Conservation (phyloP, 2,113 vertebrate genomes). For the Edolisoma coerulescens region DNA sequence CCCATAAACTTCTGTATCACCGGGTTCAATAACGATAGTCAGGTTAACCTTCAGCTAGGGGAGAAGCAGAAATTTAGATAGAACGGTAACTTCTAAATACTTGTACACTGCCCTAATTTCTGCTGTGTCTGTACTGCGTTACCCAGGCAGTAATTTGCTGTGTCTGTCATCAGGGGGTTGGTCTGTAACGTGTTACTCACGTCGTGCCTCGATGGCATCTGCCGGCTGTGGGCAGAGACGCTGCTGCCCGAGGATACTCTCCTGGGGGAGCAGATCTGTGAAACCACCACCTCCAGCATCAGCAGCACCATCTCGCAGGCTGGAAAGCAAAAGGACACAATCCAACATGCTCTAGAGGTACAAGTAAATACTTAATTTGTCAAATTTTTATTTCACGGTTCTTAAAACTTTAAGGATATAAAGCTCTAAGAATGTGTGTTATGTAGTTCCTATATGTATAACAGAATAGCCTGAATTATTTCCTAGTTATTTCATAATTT, state of each 20-base stretch:
- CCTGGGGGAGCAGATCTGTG: slow-evolving; percentile 93
- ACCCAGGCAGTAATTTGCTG: background rate
- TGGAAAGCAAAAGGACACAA: slow-evolving; percentile 91
- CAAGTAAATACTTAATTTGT: background rate
- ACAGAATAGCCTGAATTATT: background rate
- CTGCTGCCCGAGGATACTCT: slow-evolving; percentile 92
- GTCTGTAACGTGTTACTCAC: slow-evolving; percentile 95
- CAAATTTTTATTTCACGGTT: background rate
- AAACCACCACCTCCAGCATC: slow-evolving; percentile 85
- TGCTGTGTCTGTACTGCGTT: background rate
- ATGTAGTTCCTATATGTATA: background rate
- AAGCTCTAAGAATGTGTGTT: background rate
- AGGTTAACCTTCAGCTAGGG: background rate
- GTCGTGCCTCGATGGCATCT: slow-evolving; percentile 94
- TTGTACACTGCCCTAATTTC: background rate
- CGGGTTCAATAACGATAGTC: background rate
- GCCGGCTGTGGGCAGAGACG: slow-evolving; percentile 94
- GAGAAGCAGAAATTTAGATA: background rate
- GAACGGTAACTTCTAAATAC: background rate
- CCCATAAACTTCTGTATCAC: background rate
- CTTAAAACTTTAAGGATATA: background rate
- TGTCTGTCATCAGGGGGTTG: slow-evolving; percentile 80
- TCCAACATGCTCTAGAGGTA: slow-evolving; percentile 97
- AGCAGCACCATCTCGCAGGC: slow-evolving; percentile 76
- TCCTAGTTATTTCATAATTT: background rate